These are phyloP conservation scores for Sinhomidia bicolor DNA, from an alignment of 2,888 invertebrate genomes.

Conservation along the genomic window DNA sequence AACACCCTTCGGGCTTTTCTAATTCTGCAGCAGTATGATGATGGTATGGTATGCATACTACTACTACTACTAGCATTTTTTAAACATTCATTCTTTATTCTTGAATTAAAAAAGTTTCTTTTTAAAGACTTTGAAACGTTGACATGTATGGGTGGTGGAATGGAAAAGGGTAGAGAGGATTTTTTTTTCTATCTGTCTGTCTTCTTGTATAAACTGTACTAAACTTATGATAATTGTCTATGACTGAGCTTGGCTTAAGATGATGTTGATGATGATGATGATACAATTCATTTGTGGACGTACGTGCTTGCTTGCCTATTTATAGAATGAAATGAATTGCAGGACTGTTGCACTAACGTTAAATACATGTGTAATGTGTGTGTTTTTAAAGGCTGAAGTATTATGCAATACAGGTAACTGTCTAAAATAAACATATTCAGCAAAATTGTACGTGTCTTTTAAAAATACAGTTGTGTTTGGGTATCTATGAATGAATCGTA, in stretches of 20 bases:
- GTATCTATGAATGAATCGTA: no score
- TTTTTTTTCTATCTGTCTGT: neutral
- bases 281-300: neutral
- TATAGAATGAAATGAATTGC: neutral
- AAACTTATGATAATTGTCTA: neutral
- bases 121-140: neutral
- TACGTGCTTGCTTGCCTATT: neutral
- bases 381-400: no score
- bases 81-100: neutral
- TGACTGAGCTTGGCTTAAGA: neutral
- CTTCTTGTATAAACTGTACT: neutral
- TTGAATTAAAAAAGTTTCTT: neutral
- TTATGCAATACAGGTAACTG: no score
- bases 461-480: no score
- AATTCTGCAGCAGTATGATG: neutral
- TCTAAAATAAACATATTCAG: no score
- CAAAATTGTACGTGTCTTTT: no score
- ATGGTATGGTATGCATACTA: no score
- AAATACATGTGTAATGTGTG: no score
- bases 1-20: slow-evolving; percentile 16
- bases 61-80: no score
- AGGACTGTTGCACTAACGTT: no score
- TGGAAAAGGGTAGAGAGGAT: neutral
- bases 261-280: neutral
- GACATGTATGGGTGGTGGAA: neutral